phyloP scores from a whole-genome alignment of 1,140 invertebrate genomes.

The Mamestra configurata region DNA sequence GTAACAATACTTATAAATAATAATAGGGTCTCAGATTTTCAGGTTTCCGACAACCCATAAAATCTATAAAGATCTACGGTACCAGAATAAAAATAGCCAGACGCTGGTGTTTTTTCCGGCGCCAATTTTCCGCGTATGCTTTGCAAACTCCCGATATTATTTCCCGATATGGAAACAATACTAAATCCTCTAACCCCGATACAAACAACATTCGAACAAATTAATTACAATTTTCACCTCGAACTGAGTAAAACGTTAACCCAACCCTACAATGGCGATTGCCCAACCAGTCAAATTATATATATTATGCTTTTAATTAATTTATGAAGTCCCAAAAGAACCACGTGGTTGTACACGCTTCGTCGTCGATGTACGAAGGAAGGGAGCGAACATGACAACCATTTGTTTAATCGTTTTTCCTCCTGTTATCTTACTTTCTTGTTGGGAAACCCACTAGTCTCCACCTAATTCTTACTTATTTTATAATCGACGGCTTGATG shows the following conservation, averaged over 20 bases:
- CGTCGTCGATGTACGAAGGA: neutral
- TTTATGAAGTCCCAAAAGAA: conserved; percentile 42
- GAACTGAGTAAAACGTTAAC: conserved; percentile 20
- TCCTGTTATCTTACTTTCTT: neutral
- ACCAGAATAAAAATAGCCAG: too few species aligned
- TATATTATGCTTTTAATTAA: conserved; percentile 42
- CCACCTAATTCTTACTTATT: too few species aligned
- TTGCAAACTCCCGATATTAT: neutral
- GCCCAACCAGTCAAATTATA: conserved; percentile 30
- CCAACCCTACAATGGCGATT: conserved; percentile 33
- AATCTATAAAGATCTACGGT: too few species aligned
- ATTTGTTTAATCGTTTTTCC: neutral
- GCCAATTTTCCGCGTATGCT: neutral
- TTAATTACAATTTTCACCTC: conserved; percentile 36
- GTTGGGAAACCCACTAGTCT: neutral
- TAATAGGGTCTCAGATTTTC: too few species aligned
- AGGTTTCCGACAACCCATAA: too few species aligned
- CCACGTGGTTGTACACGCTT: conserved; percentile 37
- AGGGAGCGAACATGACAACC: neutral
- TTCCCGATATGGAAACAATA: neutral
- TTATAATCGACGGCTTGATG: too few species aligned
- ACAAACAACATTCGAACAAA: conserved; percentile 17
- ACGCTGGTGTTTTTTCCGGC: too few species aligned
- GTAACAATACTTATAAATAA: too few species aligned
- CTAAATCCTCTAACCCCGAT: conserved; percentile 20